Conservation (phyloP, 2,888 invertebrate genomes). For the Lycocerus yunnanus region DNA sequence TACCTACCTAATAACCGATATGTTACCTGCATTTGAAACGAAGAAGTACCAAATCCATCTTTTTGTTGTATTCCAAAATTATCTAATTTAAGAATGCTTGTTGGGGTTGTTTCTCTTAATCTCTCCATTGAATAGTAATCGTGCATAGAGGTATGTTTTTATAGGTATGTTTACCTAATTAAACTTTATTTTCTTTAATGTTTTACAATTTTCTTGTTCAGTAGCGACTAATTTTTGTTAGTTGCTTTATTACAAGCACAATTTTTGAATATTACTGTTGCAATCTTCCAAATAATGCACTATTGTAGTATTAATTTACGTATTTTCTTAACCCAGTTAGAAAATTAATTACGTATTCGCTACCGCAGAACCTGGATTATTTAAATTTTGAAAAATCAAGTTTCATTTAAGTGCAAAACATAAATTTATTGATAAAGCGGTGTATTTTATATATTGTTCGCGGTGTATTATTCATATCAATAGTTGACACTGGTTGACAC, state of each 20-base stretch:
- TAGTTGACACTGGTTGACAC: conserved; percentile 10
- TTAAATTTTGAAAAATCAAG: background rate
- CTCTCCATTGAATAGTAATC: background rate
- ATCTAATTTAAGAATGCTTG: conserved; percentile 54
- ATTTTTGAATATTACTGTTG: no score
- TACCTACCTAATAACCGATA: no score
- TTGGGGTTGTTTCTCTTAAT: conserved; percentile 38
- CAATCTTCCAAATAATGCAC: no score
- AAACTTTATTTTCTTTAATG: no score
- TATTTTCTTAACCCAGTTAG: no score
- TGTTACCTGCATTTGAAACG: conserved; percentile 43
- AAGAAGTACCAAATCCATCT: conserved; percentile 47
- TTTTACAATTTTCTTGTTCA: background rate
- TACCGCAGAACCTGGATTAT: no score
- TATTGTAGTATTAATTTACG: background rate
- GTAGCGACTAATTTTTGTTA: background rate
- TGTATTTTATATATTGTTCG: no score
- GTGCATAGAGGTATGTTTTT: background rate
- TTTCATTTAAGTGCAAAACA: background rate
- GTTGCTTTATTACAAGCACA: no score
- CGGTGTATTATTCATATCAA: no score
- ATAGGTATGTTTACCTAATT: no score
- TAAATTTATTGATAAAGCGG: background rate
- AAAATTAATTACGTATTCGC: no score
- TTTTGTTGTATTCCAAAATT: conserved; percentile 46